These are phyloP conservation scores for Globia sparganii DNA, from an alignment of 2,888 invertebrate genomes.

Conservation along the genomic window DNA sequence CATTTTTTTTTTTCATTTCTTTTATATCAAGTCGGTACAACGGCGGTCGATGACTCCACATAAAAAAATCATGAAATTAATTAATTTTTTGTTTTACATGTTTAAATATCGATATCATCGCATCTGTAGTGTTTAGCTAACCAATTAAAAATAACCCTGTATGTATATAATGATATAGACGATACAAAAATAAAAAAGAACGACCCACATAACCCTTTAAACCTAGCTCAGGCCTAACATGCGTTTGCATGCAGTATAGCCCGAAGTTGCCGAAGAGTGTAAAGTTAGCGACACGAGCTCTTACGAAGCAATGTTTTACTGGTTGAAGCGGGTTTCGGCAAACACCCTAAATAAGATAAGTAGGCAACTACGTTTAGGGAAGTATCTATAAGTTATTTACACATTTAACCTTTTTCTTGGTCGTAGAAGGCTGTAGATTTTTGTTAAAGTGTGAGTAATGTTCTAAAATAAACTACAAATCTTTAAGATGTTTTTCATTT, in stretches of 20 bases:
- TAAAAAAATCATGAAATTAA: neutral
- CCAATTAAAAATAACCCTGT: no score
- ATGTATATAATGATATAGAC: neutral
- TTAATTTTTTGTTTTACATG: neutral
- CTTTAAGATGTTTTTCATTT: neutral
- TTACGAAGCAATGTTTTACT: constrained; percentile 53
- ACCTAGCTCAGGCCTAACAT: neutral
- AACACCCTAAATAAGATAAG: constrained; percentile 56
- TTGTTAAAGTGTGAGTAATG: constrained; percentile 14
- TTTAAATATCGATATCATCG: neutral
- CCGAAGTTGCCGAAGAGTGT: constrained; percentile 34
- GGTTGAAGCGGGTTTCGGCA: constrained; percentile 51
- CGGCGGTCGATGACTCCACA: neutral
- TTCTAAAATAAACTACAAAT: neutral
- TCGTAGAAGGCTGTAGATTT: constrained; percentile 24
- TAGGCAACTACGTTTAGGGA: constrained; percentile 50
- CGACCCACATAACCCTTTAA: neutral
- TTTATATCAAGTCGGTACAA: no score
- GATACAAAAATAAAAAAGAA: neutral
- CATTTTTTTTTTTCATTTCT: no score
- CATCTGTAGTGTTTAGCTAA: no score
- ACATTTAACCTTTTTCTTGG: constrained; percentile 50
- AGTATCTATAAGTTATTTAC: constrained; percentile 54
- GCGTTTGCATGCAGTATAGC: constrained; percentile 7
- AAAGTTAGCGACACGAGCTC: constrained; percentile 51